Evolutionary conservation across 1,140 invertebrate genomes (phyloP).

Genomic region (Listronotus bonariensis): DNA sequence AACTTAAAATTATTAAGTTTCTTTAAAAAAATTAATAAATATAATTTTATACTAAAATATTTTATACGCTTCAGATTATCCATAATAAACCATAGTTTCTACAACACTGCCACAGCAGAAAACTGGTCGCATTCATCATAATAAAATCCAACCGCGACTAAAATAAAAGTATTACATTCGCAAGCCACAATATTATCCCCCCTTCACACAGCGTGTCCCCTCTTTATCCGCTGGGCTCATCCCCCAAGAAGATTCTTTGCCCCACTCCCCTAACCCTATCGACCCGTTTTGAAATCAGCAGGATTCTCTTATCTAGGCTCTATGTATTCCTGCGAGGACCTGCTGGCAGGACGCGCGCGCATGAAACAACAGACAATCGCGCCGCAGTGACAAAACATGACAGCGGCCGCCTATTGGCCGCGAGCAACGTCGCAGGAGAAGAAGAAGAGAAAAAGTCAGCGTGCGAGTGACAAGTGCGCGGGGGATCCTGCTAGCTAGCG

Average conservation of each 20-base stretch:
- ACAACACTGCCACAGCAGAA: background rate
- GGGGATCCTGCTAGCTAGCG: slow-evolving; percentile 35
- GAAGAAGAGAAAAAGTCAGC: slow-evolving; percentile 37
- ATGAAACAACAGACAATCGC: slow-evolving; percentile 47
- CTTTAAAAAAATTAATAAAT: no score
- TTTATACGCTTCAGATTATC: background rate
- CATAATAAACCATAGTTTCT: background rate
- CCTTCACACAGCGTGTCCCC: slow-evolving; percentile 2
- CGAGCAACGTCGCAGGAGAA: slow-evolving; percentile 38
- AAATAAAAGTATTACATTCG: slow-evolving; percentile 17
- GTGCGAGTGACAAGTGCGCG: slow-evolving; percentile 31
- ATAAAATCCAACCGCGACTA: slow-evolving; percentile 17
- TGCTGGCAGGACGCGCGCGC: slow-evolving; percentile 26
- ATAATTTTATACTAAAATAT: no score
- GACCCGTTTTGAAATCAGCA: slow-evolving; percentile 33
- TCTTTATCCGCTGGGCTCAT: slow-evolving; percentile 34
- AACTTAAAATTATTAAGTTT: no score
- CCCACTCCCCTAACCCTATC: slow-evolving; percentile 46
- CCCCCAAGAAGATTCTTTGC: slow-evolving; percentile 36
- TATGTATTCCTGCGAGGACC: slow-evolving; percentile 34
- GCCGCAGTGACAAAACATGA: slow-evolving; percentile 55
- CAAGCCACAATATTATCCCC: slow-evolving; percentile 25
- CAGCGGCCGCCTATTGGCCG: slow-evolving; percentile 51
- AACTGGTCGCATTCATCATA: slow-evolving; percentile 5
- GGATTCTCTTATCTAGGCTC: slow-evolving; percentile 44